These are phyloP conservation scores for Zaprionus davidi DNA, from an alignment of 1,140 invertebrate genomes.

Conservation along the genomic window DNA sequence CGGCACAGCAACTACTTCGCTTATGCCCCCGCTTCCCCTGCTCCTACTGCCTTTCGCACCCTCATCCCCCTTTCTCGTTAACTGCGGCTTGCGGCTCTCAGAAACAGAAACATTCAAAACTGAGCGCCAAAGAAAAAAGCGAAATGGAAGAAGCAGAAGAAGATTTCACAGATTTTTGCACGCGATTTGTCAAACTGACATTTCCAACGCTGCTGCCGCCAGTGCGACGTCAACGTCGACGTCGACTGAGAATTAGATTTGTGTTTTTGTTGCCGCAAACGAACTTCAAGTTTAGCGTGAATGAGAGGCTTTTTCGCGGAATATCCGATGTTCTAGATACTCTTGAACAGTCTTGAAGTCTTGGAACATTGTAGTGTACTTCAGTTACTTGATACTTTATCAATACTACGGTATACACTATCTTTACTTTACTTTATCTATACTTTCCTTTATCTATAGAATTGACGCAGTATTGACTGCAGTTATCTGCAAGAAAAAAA, in stretches of 20 bases:
- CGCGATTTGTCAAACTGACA: constrained; percentile 82
- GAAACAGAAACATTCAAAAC: constrained; percentile 44
- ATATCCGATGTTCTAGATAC: not conserved
- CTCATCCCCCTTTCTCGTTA: not conserved
- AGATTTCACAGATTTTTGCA: constrained; percentile 79
- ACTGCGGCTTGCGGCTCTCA: constrained; percentile 35
- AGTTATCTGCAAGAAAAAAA: too few species aligned
- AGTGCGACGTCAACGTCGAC: constrained; percentile 31
- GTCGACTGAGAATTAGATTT: constrained; percentile 33
- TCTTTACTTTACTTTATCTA: too few species aligned
- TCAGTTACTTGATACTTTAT: too few species aligned
- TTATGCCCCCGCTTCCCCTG: too few species aligned
- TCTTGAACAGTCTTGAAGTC: too few species aligned
- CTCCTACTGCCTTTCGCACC: not conserved
- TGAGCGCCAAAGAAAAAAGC: constrained; percentile 13
- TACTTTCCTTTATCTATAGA: too few species aligned
- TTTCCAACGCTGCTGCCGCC: constrained; percentile 57
- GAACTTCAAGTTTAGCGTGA: constrained; percentile 29
- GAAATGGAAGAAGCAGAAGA: constrained; percentile 28
- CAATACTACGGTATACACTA: too few species aligned
- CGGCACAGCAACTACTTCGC: not conserved
- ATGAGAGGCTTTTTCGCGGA: not conserved
- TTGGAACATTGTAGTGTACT: too few species aligned
- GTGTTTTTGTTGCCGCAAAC: constrained; percentile 61
- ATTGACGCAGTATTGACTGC: too few species aligned